Conservation (phyloP, 2,888 invertebrate species). For the Ormyrus thymus region DNA sequence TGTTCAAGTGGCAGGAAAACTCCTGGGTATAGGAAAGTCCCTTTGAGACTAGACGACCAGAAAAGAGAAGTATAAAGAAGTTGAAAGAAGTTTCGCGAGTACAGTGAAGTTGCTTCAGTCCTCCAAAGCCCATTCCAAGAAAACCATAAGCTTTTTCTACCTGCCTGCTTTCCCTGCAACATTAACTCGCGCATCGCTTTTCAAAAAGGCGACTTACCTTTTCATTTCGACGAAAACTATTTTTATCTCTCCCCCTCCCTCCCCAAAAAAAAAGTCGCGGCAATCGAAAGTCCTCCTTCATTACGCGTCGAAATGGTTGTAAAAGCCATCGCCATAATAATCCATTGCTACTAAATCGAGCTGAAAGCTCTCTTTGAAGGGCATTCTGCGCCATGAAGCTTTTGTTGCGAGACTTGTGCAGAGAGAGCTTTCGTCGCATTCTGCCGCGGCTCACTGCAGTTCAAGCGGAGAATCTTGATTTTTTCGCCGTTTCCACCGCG, state of each 20-base stretch:
- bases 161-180: too few relatives aligned
- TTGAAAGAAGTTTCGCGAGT: not conserved
- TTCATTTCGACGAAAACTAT: too few relatives aligned
- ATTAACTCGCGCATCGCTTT: too few relatives aligned
- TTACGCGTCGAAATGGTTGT: too few relatives aligned
- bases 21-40: not conserved
- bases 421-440: not conserved
- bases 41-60: not conserved
- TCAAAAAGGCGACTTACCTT: too few relatives aligned
- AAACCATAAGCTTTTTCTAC: too few relatives aligned
- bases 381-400: slow-evolving; percentile 8
- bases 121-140: not conserved
- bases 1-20: slow-evolving; percentile 22
- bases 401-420: not conserved
- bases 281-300: too few relatives aligned
- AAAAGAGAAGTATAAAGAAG: not conserved
- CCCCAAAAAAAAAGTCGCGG: too few relatives aligned
- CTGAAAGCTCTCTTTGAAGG: slow-evolving; percentile 2
- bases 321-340: too few relatives aligned
- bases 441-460: not conserved
- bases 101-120: not conserved
- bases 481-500: not conserved
- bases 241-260: too few relatives aligned
- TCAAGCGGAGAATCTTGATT: slow-evolving; percentile 15
- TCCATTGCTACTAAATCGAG: too few relatives aligned